These are phyloP conservation scores for Gryllus longicercus DNA, from an alignment of 2,888 invertebrate species.

Conservation along the genomic window DNA sequence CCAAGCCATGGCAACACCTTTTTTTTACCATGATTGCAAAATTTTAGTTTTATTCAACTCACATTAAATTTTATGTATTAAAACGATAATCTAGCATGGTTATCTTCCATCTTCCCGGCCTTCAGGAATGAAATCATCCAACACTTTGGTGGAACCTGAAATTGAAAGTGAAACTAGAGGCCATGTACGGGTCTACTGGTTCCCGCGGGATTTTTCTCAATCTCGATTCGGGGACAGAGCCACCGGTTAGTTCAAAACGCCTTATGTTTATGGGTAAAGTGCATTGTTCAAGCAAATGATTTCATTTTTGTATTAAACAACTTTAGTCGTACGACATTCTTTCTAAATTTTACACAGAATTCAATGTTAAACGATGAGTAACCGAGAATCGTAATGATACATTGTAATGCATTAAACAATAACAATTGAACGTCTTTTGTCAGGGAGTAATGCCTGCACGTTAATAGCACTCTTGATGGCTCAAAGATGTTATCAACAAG, in stretches of 20 bases:
- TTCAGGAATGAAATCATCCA: constrained; percentile 23
- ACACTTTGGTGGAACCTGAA: constrained; percentile 3
- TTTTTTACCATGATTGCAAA: not conserved
- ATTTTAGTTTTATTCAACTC: not conserved
- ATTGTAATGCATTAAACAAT: too few species aligned
- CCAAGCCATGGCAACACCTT: not conserved
- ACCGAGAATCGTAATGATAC: too few species aligned
- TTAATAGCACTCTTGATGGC: constrained; percentile 58
- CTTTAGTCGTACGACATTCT: too few species aligned
- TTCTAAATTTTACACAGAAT: too few species aligned
- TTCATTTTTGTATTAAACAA: too few species aligned
- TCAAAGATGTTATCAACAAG: constrained; percentile 46
- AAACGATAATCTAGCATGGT: not conserved
- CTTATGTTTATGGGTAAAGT: too few species aligned
- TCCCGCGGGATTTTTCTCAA: constrained; percentile 57
- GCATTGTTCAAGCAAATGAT: too few species aligned
- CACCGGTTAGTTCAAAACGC: constrained; percentile 25
- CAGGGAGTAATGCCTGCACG: constrained; percentile 60
- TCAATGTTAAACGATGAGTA: too few species aligned
- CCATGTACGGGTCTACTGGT: constrained; percentile 53
- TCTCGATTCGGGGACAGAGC: constrained; percentile 54
- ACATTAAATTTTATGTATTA: not conserved
- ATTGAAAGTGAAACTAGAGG: constrained; percentile 33
- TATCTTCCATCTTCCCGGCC: not conserved
- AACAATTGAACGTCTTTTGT: not conserved